phyloP scores from a whole-genome alignment of 2,888 invertebrate genomes.

The Harpalus rufipes region DNA sequence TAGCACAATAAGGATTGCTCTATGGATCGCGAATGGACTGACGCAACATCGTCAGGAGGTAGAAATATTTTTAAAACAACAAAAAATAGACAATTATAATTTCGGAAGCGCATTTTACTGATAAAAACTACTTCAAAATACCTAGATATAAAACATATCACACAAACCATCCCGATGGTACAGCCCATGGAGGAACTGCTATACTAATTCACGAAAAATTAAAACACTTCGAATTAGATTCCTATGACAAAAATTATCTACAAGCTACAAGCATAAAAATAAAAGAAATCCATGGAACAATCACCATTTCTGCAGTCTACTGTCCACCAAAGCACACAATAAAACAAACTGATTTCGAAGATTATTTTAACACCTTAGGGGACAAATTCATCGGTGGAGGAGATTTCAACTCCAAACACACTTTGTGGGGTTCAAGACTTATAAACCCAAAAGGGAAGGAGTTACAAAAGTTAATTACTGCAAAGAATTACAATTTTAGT shows the following conservation, averaged over 20 bases:
- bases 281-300: constrained; percentile 35
- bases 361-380: too few species aligned
- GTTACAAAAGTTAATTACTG: too few species aligned
- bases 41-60: too few species aligned
- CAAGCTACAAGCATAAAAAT: constrained; percentile 60
- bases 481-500: too few species aligned
- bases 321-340: constrained; percentile 58
- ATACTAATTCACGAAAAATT: constrained; percentile 64
- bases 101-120: not conserved
- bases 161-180: constrained; percentile 66
- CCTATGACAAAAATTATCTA: constrained; percentile 13
- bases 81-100: too few species aligned
- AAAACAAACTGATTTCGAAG: not conserved
- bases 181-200: constrained; percentile 63
- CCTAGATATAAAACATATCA: constrained; percentile 52
- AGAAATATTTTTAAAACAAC: too few species aligned
- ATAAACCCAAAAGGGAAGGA: not conserved
- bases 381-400: too few species aligned
- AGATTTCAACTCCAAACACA: too few species aligned
- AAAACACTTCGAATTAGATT: constrained; percentile 59
- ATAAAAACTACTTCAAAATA: constrained; percentile 64
- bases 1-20: constrained; percentile 59
- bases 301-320: constrained; percentile 58
- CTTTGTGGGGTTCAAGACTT: too few species aligned
- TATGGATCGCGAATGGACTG: not conserved